Conservation (phyloP, 2,797 vertebrate genomes). For the Gorsachius magnificus region DNA sequence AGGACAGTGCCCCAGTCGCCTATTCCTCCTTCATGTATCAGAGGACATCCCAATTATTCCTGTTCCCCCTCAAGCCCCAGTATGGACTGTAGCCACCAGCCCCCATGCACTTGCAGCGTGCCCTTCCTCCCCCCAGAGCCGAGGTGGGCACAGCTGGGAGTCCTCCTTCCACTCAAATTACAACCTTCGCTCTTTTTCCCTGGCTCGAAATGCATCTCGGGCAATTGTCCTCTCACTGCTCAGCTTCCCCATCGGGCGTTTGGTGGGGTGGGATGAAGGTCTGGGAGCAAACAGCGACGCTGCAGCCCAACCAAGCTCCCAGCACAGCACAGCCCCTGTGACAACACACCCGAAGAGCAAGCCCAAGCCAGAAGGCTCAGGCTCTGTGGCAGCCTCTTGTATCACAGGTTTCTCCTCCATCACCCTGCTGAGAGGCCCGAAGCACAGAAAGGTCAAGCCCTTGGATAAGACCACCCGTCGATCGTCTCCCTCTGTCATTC, state of each 20-base stretch:
- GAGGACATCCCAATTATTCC: neutral
- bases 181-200: neutral
- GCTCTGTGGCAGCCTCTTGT: neutral
- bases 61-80: neutral
- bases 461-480: neutral
- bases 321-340: fast-evolving
- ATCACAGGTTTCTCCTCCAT: neutral
- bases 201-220: neutral
- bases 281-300: neutral
- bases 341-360: fast-evolving
- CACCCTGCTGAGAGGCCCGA: neutral
- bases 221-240: neutral
- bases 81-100: neutral
- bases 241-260: neutral
- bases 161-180: neutral
- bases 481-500: neutral
- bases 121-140: neutral
- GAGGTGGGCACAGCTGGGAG: neutral
- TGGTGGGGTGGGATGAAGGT: fast-evolving
- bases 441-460: neutral
- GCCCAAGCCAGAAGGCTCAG: fast-evolving
- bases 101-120: neutral
- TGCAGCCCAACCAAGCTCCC: neutral
- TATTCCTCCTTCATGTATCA: neutral
- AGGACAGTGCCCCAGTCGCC: neutral